These are phyloP conservation scores for Leuciscus waleckii DNA, from an alignment of 2,797 vertebrate genomes.

Conservation along the genomic window DNA sequence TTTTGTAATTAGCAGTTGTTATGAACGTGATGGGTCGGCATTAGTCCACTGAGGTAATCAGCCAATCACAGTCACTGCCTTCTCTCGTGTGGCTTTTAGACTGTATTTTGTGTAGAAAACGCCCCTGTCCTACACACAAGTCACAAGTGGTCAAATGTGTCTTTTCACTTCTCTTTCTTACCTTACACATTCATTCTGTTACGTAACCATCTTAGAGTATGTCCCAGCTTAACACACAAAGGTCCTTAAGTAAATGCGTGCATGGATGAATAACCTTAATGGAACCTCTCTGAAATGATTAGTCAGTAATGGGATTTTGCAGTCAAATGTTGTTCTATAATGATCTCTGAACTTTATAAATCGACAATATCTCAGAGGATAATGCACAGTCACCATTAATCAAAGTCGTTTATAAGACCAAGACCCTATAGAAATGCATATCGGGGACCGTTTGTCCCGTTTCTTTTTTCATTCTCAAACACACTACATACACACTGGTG, in stretches of 20 bases:
- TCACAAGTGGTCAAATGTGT: not conserved
- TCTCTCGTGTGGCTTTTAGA: not conserved
- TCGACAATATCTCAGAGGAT: not conserved
- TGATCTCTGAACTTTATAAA: not conserved
- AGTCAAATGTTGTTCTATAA: not conserved
- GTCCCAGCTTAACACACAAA: constrained; percentile 19
- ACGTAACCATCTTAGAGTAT: constrained; percentile 33
- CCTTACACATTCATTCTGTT: constrained; percentile 10
- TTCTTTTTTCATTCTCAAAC: not conserved
- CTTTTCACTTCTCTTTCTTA: not conserved
- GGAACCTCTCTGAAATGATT: not conserved
- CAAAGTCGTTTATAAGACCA: not conserved
- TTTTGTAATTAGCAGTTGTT: not conserved
- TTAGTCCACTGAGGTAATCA: not conserved
- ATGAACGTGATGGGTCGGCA: not conserved
- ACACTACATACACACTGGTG: not conserved
- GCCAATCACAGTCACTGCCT: not conserved
- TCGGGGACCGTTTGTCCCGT: not conserved
- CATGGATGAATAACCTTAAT: constrained; percentile 7
- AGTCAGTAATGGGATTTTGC: constrained; percentile 2
- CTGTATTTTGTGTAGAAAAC: not conserved
- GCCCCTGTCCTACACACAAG: not conserved
- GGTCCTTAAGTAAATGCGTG: not conserved
- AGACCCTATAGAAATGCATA: not conserved
- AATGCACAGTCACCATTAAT: not conserved